Evolutionary conservation across 2,888 invertebrate genomes (phyloP), one percentile per base, ranked within the genome.

Genomic region (Drosophila kuntzei): DNA sequence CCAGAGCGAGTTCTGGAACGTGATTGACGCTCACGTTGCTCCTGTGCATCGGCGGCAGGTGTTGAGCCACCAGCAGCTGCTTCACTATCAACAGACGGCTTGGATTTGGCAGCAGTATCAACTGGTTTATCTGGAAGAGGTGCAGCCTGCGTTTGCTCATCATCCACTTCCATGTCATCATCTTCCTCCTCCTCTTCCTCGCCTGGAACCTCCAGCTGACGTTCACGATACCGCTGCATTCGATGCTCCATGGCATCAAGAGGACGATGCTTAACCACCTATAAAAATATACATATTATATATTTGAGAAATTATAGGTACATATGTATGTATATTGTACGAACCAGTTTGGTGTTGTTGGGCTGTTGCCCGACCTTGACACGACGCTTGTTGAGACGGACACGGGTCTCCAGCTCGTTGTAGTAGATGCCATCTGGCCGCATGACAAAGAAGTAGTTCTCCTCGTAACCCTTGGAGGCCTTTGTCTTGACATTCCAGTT

Each of bases 401-500:
- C 99, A 59, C 98, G 95, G 0, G 98, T 98, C 93, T 99, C 98
- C 79, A 99, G 90, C 92, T 98, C 98, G 92, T 98, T 97, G 92
- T 98, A 99, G 92, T 96, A 99, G 5, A 98, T 97, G 39, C 96
- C 96, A 91, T 97, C 97, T 77, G 96, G 95, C 64, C 98, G 95
- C 76, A 98, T 95, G 64, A 98, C 97, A 93, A 99, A 95, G 93
- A 98, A 99, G 91, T 98, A 99, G 91, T 98, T 99, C 93, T 99
- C 99, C 92, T 99, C 98, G 87, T 98, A 98, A 36, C 98, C 98
- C 91, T 97, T 96, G 0, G 97, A 97, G 0, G 97, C 95, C 93
- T 99, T 99, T 92, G 98, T 99, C 92, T 99, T 99, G 18, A 99
- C 99, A 90, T 98, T 99, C 99, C 99, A 99, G 91, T 98, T 99